Evolutionary conservation across 2,113 vertebrate species (phyloP).

Genomic region (Oriolus oriolus): DNA sequence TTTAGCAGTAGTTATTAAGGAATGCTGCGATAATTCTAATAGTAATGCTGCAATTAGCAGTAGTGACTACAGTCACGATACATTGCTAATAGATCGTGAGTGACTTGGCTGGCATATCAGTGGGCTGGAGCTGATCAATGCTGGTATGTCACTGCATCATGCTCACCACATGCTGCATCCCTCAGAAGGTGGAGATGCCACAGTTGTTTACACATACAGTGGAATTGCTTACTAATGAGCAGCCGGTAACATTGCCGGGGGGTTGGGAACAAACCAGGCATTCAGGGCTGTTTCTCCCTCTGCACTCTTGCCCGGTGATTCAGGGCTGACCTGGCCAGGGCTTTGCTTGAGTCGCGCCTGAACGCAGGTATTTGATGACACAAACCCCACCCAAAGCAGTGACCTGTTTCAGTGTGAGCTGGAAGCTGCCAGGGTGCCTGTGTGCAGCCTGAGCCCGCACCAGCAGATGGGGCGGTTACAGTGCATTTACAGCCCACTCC

Average conservation of each 20-base stretch:
- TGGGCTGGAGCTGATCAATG: not conserved
- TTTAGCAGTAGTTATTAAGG: not conserved
- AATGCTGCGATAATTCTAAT: not conserved
- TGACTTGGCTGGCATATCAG: not conserved
- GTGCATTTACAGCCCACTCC: not conserved
- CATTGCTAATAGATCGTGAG: not conserved
- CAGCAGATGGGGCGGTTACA: conserved; percentile 50
- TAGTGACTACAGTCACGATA: not conserved
- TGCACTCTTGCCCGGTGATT: not conserved
- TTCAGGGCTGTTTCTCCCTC: not conserved
- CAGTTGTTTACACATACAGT: not conserved
- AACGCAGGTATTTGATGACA: not conserved
- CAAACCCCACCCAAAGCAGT: not conserved
- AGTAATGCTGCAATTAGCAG: not conserved
- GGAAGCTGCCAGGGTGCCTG: not conserved
- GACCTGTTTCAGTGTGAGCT: not conserved
- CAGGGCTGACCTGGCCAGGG: not conserved
- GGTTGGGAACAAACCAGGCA: not conserved
- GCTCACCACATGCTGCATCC: not conserved
- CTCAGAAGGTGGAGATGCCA: not conserved
- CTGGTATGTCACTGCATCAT: not conserved
- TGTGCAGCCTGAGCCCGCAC: not conserved
- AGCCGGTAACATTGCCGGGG: not conserved
- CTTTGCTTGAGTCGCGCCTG: fast-evolving
- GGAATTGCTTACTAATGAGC: not conserved